phyloP scores from a whole-genome alignment of 2,888 invertebrate species.

The Argyra leucocephala region DNA sequence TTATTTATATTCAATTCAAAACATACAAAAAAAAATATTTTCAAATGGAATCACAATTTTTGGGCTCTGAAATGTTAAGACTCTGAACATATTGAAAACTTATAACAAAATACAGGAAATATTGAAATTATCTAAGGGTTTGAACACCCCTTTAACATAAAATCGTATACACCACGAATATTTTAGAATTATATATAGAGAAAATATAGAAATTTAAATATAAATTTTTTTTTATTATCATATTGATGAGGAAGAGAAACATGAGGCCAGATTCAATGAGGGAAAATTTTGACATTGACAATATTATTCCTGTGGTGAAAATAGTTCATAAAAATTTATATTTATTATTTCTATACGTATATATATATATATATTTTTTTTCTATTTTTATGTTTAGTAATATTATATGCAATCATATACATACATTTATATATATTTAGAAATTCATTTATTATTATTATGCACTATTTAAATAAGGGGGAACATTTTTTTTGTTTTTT shows the following conservation, averaged over 20 bases:
- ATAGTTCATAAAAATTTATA: slow-evolving; percentile 2
- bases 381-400: not conserved
- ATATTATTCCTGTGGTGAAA: slow-evolving; percentile 6
- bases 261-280: not conserved
- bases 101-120: not conserved
- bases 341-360: not conserved
- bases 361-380: not conserved
- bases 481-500: not conserved
- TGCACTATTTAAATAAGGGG: too few species aligned
- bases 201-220: too few species aligned
- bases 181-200: too few species aligned
- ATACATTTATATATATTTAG: not conserved
- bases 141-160: not conserved
- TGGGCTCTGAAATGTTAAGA: not conserved
- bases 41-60: not conserved
- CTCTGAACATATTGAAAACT: not conserved
- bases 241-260: too few species aligned
- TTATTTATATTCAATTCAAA: slow-evolving; percentile 2
- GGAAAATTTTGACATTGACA: slow-evolving; percentile 4
- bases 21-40: not conserved
- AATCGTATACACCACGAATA: too few species aligned
- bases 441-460: not conserved
- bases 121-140: not conserved
- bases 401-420: not conserved
- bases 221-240: too few species aligned